phyloP scores from a whole-genome alignment of 2,797 vertebrate genomes.

The Hippocampus kuda region DNA sequence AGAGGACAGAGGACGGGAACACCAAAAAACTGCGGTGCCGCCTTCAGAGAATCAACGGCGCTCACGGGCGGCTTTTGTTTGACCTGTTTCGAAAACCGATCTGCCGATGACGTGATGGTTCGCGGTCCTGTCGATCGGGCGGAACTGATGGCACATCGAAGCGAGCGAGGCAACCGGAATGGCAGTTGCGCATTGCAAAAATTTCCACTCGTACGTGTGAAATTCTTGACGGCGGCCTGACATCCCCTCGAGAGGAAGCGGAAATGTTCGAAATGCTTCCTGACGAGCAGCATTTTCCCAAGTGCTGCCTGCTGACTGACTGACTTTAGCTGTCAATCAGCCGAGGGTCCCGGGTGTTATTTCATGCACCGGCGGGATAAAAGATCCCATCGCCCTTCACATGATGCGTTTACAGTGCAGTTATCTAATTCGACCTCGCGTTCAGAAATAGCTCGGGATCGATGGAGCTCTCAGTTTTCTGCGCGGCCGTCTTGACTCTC shows the following conservation, averaged over 20 bases:
- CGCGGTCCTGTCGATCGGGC: not conserved
- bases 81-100: not conserved
- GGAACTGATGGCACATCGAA: not conserved
- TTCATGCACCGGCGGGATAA: constrained; percentile 37
- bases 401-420: constrained; percentile 61
- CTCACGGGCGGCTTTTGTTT: not conserved
- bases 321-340: not conserved
- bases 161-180: not conserved
- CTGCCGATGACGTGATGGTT: not conserved
- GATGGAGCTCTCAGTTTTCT: constrained; percentile 66
- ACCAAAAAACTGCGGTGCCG: not conserved
- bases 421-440: constrained; percentile 58
- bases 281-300: too few relatives aligned
- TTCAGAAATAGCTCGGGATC: constrained; percentile 69
- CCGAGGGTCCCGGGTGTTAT: constrained; percentile 28
- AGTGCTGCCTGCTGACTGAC: not conserved
- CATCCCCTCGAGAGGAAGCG: too few relatives aligned
- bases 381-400: constrained; percentile 53
- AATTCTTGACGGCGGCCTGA: too few relatives aligned
- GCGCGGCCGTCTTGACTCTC: constrained; percentile 48
- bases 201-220: too few relatives aligned
- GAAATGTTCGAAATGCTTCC: too few relatives aligned
- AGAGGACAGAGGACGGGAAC: not conserved
- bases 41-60: not conserved
- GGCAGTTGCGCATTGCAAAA: too few relatives aligned